A percentile compares a stretch with the other conserved stretches of the same genome.
These are phyloP conservation scores for Folsomia manolachei DNA, from an alignment of 2,888 invertebrate genomes.

Conservation along the genomic window DNA sequence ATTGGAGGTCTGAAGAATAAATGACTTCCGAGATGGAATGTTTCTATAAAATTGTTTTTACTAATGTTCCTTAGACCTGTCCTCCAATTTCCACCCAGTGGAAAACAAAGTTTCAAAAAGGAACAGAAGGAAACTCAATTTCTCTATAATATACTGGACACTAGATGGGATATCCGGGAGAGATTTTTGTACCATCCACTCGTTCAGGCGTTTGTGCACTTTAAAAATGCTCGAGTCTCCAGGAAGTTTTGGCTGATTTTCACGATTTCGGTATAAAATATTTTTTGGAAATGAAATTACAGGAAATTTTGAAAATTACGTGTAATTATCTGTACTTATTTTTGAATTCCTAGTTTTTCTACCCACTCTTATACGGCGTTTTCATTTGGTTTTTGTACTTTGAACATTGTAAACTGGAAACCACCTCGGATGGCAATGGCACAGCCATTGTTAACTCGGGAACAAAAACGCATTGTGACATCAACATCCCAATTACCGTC, in stretches of 20 bases:
- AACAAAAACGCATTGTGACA: slow-evolving; percentile 18
- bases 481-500: slow-evolving; percentile 20
- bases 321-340: slow-evolving; percentile 7
- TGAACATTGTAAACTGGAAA: slow-evolving; percentile 23
- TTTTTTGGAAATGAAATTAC: neutral
- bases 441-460: neutral
- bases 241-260: slow-evolving; percentile 22
- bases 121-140: slow-evolving; percentile 32
- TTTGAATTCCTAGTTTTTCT: slow-evolving; percentile 19
- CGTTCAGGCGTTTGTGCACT: slow-evolving; percentile 25
- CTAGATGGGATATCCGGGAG: neutral
- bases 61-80: neutral
- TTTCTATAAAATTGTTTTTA: neutral
- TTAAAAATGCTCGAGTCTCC: slow-evolving; percentile 15
- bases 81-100: slow-evolving; percentile 1
- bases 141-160: slow-evolving; percentile 33
- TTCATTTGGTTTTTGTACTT: slow-evolving; percentile 40
- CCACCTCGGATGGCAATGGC: neutral
- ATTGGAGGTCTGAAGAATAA: slow-evolving; percentile 27
- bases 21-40: neutral
- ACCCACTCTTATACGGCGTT: slow-evolving; percentile 32
- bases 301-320: neutral
- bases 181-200: slow-evolving; percentile 31
- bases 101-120: slow-evolving; percentile 13
- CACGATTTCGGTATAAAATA: slow-evolving; percentile 21